phyloP scores from a whole-genome alignment of 2,797 vertebrate species.

The Scolopax bukidnonensis region DNA sequence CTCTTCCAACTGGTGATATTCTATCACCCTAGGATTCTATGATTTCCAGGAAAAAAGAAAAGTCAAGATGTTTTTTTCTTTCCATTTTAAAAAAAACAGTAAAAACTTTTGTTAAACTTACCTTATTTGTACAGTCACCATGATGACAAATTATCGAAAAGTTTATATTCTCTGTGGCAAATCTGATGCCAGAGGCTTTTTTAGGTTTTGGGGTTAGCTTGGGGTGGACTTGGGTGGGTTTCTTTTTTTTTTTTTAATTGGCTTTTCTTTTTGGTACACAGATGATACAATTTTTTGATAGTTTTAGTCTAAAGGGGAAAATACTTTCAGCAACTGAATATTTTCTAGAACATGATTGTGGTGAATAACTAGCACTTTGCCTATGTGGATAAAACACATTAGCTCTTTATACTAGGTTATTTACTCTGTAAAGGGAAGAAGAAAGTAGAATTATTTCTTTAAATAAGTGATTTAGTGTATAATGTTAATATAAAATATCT shows the following conservation, averaged over 20 bases:
- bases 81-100: neutral
- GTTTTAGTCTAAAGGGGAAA: neutral
- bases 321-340: neutral
- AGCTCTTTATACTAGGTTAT: neutral
- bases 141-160: neutral
- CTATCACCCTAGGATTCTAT: neutral
- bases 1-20: neutral
- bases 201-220: neutral
- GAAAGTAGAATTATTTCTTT: neutral
- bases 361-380: neutral
- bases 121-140: neutral
- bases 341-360: neutral
- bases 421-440: neutral
- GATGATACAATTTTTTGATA: neutral
- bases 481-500: neutral
- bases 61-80: rapidly evolving
- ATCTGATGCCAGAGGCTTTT: neutral
- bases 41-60: neutral
- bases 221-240: rapidly evolving
- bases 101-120: neutral
- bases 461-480: neutral
- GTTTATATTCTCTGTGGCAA: neutral
- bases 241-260: rapidly evolving
- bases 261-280: neutral
- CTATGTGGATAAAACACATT: neutral